Conservation (phyloP, 2,888 invertebrate genomes). For the Caenorhabditis angaria region DNA sequence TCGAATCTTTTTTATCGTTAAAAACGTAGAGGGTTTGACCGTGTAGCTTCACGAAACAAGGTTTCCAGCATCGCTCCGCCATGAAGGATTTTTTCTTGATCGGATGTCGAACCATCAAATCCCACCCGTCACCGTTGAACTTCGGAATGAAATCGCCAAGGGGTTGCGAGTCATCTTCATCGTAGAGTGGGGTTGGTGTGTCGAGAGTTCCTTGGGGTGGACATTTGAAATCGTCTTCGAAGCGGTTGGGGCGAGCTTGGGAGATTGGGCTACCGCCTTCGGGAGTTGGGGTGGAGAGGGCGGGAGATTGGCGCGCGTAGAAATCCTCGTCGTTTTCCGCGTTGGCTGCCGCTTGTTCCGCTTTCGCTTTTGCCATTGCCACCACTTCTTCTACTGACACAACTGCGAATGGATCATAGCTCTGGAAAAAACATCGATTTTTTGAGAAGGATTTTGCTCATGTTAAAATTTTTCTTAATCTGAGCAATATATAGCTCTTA, state of each 20-base stretch:
- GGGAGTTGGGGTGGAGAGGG: slow-evolving; percentile 67
- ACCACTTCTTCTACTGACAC: slow-evolving; percentile 72
- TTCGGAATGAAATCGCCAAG: slow-evolving; percentile 89
- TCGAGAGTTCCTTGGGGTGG: slow-evolving; percentile 41
- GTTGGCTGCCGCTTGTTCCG: slow-evolving; percentile 55
- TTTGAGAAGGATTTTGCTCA: slow-evolving; percentile 2
- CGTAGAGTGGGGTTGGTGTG: slow-evolving; percentile 78
- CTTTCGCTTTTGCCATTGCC: slow-evolving; percentile 69
- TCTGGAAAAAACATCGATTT: slow-evolving; percentile 45
- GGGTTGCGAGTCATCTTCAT: slow-evolving; percentile 90
- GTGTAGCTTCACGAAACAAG: slow-evolving; percentile 86
- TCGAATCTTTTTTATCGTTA: slow-evolving; percentile 49
- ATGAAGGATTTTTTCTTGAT: slow-evolving; percentile 89
- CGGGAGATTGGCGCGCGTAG: slow-evolving; percentile 56
- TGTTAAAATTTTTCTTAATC: no score
- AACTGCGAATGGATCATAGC: slow-evolving; percentile 71
- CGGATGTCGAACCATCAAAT: slow-evolving; percentile 80
- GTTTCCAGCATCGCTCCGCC: slow-evolving; percentile 87
- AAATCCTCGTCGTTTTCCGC: slow-evolving; percentile 58
- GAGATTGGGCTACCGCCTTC: slow-evolving; percentile 69
- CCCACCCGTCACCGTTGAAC: slow-evolving; percentile 89
- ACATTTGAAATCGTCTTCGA: slow-evolving; percentile 71
- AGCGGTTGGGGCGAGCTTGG: slow-evolving; percentile 64
- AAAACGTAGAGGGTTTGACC: slow-evolving; percentile 81
- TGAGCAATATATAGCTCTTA: no score